phyloP scores from a whole-genome alignment of 2,888 invertebrate genomes.

The Neoscelio sp. region DNA sequence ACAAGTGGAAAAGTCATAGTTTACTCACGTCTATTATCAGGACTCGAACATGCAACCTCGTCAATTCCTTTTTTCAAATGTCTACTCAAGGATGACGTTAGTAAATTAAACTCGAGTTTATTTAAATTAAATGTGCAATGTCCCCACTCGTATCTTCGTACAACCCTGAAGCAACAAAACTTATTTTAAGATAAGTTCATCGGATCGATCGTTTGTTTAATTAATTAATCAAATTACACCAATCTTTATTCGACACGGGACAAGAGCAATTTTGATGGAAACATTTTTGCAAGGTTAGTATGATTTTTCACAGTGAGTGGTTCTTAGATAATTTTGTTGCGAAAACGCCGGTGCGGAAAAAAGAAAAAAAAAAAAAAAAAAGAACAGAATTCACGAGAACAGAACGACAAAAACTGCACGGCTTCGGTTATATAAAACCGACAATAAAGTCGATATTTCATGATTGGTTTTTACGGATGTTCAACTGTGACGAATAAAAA shows the following conservation, averaged over 20 bases:
- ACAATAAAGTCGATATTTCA: conserved; percentile 40
- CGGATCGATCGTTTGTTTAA: conserved; percentile 16
- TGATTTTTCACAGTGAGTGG: conserved; percentile 71
- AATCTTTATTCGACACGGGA: conserved; percentile 38
- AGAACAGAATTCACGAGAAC: conserved; percentile 45
- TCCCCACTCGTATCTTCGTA: conserved; percentile 32
- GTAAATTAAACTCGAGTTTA: too few relatives aligned
- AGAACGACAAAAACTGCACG: conserved; percentile 41
- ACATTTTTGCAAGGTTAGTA: conserved; percentile 78
- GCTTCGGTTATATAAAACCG: conserved; percentile 51
- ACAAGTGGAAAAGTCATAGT: too few relatives aligned
- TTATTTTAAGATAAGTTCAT: conserved; percentile 16
- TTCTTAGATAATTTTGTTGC: conserved; percentile 58
- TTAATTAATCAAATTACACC: conserved; percentile 38
- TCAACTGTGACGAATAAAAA: conserved; percentile 62
- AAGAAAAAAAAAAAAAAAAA: conserved; percentile 16
- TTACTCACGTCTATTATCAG: too few relatives aligned
- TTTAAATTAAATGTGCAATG: too few relatives aligned
- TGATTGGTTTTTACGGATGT: conserved; percentile 28
- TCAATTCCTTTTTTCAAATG: too few relatives aligned
- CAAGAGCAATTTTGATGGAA: conserved; percentile 74
- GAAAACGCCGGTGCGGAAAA: conserved; percentile 22
- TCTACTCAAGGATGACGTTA: too few relatives aligned
- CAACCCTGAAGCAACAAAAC: conserved; percentile 14
- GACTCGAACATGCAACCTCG: too few relatives aligned